Percentiles rank a stretch among this genome's conserved stretches.
These are phyloP conservation scores for Laterallus jamaicensis DNA, from an alignment of 2,113 vertebrate species.

Conservation along the genomic window DNA sequence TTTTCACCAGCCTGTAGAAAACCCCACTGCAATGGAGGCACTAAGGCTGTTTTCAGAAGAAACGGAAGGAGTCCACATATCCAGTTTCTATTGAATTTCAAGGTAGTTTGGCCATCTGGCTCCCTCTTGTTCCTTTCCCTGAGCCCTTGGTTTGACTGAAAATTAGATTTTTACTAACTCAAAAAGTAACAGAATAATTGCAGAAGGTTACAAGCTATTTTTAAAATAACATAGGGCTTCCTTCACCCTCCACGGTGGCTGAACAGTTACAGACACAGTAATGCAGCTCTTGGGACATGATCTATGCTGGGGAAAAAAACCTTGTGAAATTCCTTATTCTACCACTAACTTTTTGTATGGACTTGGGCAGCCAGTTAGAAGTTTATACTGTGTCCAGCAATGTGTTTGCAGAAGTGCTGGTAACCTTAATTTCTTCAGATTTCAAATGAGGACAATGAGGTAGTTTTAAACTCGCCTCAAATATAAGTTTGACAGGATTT, in stretches of 20 bases:
- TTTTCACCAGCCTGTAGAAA: slow-evolving; percentile 9
- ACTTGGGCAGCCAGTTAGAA: not conserved
- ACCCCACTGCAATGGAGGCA: not conserved
- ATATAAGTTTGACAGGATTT: slow-evolving; percentile 3
- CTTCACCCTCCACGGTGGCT: not conserved
- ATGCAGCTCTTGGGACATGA: not conserved
- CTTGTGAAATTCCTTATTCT: not conserved
- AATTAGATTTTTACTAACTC: not conserved
- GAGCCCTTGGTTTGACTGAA: not conserved
- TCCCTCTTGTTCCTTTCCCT: not conserved
- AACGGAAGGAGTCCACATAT: not conserved
- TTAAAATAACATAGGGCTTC: not conserved
- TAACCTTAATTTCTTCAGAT: not conserved
- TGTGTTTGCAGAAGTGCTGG: not conserved
- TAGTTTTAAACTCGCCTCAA: not conserved
- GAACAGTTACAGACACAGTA: not conserved
- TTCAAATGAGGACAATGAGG: not conserved
- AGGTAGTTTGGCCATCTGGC: not conserved
- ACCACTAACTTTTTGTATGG: not conserved
- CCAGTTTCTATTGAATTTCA: not conserved
- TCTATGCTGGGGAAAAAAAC: not conserved
- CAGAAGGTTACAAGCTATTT: not conserved
- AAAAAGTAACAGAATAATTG: not conserved
- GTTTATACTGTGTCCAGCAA: not conserved
- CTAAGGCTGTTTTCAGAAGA: not conserved